Evolutionary conservation across 2,113 vertebrate species (phyloP).

Genomic region (Ictidomys tridecemlineatus): DNA sequence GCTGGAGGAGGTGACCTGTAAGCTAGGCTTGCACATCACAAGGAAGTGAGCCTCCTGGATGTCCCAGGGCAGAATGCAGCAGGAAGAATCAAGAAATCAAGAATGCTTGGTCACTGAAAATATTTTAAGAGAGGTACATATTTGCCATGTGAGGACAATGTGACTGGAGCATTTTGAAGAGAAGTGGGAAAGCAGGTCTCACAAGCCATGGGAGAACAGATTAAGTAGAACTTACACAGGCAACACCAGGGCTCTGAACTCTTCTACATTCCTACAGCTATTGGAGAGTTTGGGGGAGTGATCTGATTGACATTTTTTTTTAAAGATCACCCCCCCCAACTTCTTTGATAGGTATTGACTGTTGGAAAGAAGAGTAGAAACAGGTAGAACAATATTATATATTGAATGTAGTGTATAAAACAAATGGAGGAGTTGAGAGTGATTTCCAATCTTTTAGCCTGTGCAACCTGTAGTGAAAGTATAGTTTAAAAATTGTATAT

Average conservation of each 20-base stretch:
- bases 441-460: neutral
- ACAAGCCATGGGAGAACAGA: neutral
- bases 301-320: neutral
- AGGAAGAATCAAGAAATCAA: neutral
- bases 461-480: neutral
- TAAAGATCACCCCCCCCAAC: neutral
- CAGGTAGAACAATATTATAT: rapidly evolving
- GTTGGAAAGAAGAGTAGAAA: neutral
- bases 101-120: neutral
- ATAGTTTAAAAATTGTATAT: neutral
- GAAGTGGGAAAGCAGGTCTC: neutral
- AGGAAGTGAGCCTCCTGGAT: neutral
- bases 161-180: neutral
- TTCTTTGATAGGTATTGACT: neutral
- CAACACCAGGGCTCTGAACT: neutral
- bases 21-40: neutral
- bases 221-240: neutral
- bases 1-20: neutral
- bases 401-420: neutral
- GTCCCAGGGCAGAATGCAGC: neutral
- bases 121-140: neutral
- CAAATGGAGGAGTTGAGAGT: neutral
- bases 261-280: neutral
- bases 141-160: neutral
- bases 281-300: neutral